Evolutionary conservation across 2,113 vertebrate species (phyloP).

Genomic region (Ahaetulla prasina): DNA sequence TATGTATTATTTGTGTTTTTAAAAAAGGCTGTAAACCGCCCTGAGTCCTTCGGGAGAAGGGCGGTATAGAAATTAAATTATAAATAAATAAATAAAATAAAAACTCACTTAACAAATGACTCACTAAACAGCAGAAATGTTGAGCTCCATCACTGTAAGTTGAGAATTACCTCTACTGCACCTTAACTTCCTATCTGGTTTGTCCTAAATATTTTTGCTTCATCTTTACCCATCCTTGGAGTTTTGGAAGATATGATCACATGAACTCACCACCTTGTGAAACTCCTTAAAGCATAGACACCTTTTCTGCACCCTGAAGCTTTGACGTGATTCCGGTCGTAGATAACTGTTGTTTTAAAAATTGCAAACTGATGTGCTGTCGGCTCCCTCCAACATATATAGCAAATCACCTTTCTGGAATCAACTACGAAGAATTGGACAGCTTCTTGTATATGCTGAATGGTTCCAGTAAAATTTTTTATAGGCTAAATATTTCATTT

Average conservation of each 20-base stretch:
- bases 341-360: background rate
- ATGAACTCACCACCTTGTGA: background rate
- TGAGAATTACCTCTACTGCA: background rate
- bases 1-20: too few relatives aligned
- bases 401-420: background rate
- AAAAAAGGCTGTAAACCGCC: too few relatives aligned
- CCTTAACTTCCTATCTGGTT: background rate
- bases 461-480: slow-evolving; percentile 13
- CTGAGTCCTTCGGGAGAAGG: too few relatives aligned
- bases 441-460: background rate
- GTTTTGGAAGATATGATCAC: background rate
- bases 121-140: too few relatives aligned
- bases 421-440: background rate
- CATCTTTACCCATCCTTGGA: background rate
- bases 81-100: too few relatives aligned
- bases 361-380: background rate
- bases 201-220: background rate
- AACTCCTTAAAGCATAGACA: background rate
- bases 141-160: too few relatives aligned
- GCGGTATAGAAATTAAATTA: too few relatives aligned
- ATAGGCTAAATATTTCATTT: slow-evolving; percentile 5
- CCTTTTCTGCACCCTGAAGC: background rate
- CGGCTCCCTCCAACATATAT: background rate
- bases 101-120: too few relatives aligned
- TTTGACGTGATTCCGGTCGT: background rate